Evolutionary conservation across 2,113 vertebrate species (phyloP).

Genomic region (Oncorhynchus kisutch): DNA sequence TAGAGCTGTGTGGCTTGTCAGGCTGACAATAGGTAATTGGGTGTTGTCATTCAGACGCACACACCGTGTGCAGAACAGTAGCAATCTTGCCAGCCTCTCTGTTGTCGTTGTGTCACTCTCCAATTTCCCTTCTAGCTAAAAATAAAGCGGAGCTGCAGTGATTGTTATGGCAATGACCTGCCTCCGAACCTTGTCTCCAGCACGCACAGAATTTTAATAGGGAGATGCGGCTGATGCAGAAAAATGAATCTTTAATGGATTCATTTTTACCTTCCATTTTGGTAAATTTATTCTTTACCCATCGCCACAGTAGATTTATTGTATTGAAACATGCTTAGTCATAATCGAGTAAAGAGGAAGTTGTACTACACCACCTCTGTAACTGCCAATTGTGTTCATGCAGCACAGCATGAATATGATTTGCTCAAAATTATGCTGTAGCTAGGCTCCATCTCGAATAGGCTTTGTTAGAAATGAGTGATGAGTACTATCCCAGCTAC

Average conservation of each 20-base stretch:
- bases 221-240: slow-evolving; percentile 20
- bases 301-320: neutral
- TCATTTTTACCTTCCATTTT: slow-evolving; percentile 18
- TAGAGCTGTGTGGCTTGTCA: slow-evolving; percentile 38
- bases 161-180: slow-evolving; percentile 48
- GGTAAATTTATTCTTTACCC: neutral
- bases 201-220: slow-evolving; percentile 44
- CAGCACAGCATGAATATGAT: neutral
- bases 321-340: slow-evolving; percentile 17
- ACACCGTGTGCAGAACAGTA: slow-evolving; percentile 12
- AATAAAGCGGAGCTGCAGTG: slow-evolving; percentile 45
- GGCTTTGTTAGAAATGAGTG: neutral
- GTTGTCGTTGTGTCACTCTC: slow-evolving; percentile 32
- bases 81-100: slow-evolving; percentile 35
- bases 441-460: neutral
- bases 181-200: slow-evolving; percentile 42
- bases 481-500: neutral
- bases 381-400: neutral
- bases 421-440: neutral
- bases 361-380: neutral
- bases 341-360: slow-evolving; percentile 3
- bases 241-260: slow-evolving; percentile 9
- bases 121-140: slow-evolving; percentile 52
- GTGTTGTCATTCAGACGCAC: slow-evolving; percentile 47
- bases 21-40: slow-evolving; percentile 57